Conservation (phyloP, 2,888 invertebrate species). For the Hydriomena furcata region DNA sequence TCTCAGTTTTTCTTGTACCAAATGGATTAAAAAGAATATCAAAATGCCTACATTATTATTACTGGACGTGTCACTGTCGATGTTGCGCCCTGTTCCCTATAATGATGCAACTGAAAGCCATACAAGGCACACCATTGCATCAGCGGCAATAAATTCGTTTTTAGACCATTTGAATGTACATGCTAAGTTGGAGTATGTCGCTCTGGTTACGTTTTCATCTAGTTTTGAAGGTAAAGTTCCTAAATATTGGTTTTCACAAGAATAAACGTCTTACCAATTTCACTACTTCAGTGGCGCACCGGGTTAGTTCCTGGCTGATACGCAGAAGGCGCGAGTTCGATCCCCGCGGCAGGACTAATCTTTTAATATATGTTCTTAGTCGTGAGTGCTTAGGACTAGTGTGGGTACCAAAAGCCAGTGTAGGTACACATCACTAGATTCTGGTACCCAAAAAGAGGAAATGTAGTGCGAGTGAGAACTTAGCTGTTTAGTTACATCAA, state of each 20-base stretch:
- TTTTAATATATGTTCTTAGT: too few species aligned
- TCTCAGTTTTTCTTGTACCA: background rate
- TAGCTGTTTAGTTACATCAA: too few species aligned
- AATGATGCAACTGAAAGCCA: slow-evolving; percentile 66
- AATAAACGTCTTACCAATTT: background rate
- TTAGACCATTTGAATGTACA: slow-evolving; percentile 69
- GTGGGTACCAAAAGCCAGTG: too few species aligned
- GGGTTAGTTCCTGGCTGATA: too few species aligned
- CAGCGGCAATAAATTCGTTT: slow-evolving; percentile 69
- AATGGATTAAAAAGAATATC: background rate
- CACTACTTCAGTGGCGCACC: too few species aligned
- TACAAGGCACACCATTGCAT: slow-evolving; percentile 66
- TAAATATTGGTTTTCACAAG: background rate
- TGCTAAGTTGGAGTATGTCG: slow-evolving; percentile 73
- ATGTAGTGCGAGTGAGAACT: too few species aligned
- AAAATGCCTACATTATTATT: slow-evolving; percentile 75
- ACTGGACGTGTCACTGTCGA: slow-evolving; percentile 73
- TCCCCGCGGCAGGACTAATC: too few species aligned
- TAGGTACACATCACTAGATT: too few species aligned
- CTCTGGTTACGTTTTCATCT: slow-evolving; percentile 71
- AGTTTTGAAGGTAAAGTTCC: slow-evolving; percentile 63
- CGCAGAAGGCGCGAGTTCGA: too few species aligned
- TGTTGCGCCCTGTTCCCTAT: slow-evolving; percentile 69
- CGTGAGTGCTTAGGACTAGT: too few species aligned
- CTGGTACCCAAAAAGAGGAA: too few species aligned